Evolutionary conservation across 2,113 vertebrate species (phyloP), one percentile per base, ranked within the genome.

Genomic region (Bufo gargarizans): DNA sequence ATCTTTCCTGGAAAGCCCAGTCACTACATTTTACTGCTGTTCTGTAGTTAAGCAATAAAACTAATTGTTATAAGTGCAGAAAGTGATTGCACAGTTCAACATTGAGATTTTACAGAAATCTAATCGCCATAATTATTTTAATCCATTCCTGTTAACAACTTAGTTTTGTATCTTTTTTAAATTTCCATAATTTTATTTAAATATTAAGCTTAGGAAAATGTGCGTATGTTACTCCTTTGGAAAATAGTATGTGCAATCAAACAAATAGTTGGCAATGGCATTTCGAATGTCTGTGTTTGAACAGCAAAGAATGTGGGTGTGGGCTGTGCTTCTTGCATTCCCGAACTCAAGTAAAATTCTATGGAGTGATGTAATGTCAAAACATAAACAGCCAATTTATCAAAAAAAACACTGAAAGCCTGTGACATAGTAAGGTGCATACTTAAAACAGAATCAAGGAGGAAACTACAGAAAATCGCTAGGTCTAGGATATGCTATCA

Each of bases 191-290:
- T 53, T 19, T 55, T 43, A 55, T 16, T 67, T 84, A 69, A 71
- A 69, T 84, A 65, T 22, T 69, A 71, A 47, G 47, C 61, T 67
- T 22, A 58, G 72, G 16, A 81, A 63, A 49, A 88, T 77, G 22
- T 84, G 50, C 45, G 55, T 76, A 92, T 91, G 93, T 91, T 94
- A 95, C 85, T 90, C 93, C 80, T 91, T 63, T 93, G 93, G 91
- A 95, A 95, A 93, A 90, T 90, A 84, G 91, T 92, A 88, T 91
- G 93, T 91, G 49, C 89, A 80, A 87, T 86, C 90, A 93, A 93
- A 92, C 86, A 90, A 4, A 91, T 89, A 56, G 80, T 0, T 89
- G 76, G 0, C 1, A 10, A 88, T 65, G 82, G 50, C 12, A 69
- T 89, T 84, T 84, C 22, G 89, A 91, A 92, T 78, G 91, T 89